Evolutionary conservation across 2,797 vertebrate species (phyloP).

Genomic region (Onychomys arenicola): DNA sequence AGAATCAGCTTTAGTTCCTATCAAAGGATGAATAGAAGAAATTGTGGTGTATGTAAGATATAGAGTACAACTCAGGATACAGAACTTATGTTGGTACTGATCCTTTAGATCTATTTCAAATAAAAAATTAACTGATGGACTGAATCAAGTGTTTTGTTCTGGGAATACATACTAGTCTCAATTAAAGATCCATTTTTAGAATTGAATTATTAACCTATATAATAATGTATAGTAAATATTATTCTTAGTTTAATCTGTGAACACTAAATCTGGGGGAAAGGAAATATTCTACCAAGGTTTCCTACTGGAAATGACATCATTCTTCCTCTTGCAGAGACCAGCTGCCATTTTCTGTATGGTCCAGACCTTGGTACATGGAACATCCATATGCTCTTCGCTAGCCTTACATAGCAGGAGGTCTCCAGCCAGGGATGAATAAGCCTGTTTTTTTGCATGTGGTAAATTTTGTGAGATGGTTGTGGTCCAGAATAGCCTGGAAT

Average conservation of each 20-base stretch:
- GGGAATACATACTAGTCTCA: not conserved
- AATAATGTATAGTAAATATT: not conserved
- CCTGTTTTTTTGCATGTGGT: not conserved
- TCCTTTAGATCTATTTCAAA: not conserved
- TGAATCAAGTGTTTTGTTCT: not conserved
- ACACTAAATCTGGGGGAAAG: not conserved
- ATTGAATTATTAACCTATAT: not conserved
- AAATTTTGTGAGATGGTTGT: not conserved
- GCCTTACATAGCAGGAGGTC: fast-evolving
- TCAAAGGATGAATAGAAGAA: not conserved
- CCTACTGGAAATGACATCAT: fast-evolving
- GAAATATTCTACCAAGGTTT: not conserved
- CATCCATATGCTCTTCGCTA: not conserved
- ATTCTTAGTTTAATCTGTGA: not conserved
- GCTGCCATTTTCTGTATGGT: too few relatives aligned
- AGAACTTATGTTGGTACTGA: not conserved
- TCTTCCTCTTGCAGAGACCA: not conserved
- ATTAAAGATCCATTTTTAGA: not conserved
- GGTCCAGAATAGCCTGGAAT: not conserved
- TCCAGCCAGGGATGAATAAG: not conserved
- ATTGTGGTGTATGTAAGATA: not conserved
- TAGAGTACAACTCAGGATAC: not conserved
- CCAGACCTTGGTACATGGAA: not conserved
- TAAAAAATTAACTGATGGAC: not conserved
- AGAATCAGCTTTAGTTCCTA: not conserved